Base-by-base conservation (phyloP, 2,888 invertebrate species). In the Allacma fusca region DNA sequence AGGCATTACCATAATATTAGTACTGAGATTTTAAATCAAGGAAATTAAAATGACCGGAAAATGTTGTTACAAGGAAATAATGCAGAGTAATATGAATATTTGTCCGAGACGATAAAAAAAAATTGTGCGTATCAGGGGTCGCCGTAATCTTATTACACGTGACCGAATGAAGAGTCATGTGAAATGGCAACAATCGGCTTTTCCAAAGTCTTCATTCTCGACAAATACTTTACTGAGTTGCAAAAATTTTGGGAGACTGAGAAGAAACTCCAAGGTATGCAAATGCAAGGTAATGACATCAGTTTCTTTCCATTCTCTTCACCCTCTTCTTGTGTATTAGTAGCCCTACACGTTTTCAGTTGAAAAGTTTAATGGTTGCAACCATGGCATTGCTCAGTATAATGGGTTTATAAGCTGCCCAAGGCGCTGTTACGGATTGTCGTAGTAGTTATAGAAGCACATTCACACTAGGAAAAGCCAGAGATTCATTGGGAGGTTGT, bases 201-300 rank as follows among this genome's bases (percentile, higher is more conserved):
- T 86, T 95, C 95, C 87, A 96, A 96, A 91, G 96, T 96, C 88
- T 96, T 96, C 91, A 96, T 96, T 88, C 91, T 96, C 91, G 96
- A 96, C 92, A 96, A 96, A 89, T 96, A 96, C 89, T 96, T 96
- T 89, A 95, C 95, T 85, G 96, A 96, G 89, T 90, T 97, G 88
- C 95, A 95, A 88, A 96, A 96, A 90, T 95, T 96, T 90, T 95
- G 96, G 94, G 95, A 96, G 89, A 95, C 95, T 81, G 97, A 97
- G 89, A 95, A 96, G 89, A 95, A 95, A 89, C 90, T 95, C 86
- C 94, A 95, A 92, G 97, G 97, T 96, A 91, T 91, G 84, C 82
- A 81, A 75, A 70, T 70, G 44, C 76, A 76, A 76, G 78, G 78
- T 78, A 78, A 44, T 23, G 28, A 34, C 34, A 29, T 34, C 21